These are phyloP conservation scores for Allacma fusca DNA, from an alignment of 2,888 invertebrate species.

Conservation along the genomic window DNA sequence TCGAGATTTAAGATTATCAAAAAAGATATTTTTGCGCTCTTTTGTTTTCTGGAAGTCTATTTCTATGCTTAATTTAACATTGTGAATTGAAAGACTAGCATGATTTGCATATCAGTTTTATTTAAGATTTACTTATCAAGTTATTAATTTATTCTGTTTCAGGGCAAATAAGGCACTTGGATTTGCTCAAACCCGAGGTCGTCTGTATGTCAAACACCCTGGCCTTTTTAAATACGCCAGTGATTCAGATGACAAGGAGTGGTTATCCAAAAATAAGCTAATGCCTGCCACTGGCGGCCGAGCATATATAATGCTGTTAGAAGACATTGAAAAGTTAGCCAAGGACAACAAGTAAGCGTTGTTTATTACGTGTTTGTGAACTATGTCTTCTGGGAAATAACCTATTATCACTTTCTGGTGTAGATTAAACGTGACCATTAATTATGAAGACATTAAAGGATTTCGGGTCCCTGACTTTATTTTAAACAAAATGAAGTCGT, in stretches of 20 bases:
- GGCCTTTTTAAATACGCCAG: slow-evolving; percentile 79
- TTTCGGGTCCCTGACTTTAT: slow-evolving; percentile 80
- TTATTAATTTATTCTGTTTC: not conserved
- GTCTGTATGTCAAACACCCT: slow-evolving; percentile 79
- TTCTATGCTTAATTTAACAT: not conserved
- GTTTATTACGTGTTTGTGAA: not conserved
- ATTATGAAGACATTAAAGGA: slow-evolving; percentile 73
- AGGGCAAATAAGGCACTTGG: slow-evolving; percentile 76
- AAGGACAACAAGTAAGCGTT: slow-evolving; percentile 74
- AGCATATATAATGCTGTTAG: slow-evolving; percentile 79
- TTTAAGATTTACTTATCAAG: not conserved
- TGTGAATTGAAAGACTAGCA: not conserved
- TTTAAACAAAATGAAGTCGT: slow-evolving; percentile 76
- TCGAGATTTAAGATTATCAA: not conserved
- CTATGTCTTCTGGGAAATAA: not conserved
- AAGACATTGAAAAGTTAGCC: slow-evolving; percentile 79
- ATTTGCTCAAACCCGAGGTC: slow-evolving; percentile 77
- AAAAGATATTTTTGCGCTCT: not conserved
- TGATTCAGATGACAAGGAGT: slow-evolving; percentile 82
- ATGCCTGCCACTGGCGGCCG: slow-evolving; percentile 82
- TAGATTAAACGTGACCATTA: slow-evolving; percentile 61
- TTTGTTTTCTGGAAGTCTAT: not conserved
- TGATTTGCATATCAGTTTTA: not conserved
- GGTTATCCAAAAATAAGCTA: slow-evolving; percentile 78
- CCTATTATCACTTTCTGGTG: not conserved